Conservation (phyloP, 2,888 invertebrate species). For the Mellilla xanthometata region DNA sequence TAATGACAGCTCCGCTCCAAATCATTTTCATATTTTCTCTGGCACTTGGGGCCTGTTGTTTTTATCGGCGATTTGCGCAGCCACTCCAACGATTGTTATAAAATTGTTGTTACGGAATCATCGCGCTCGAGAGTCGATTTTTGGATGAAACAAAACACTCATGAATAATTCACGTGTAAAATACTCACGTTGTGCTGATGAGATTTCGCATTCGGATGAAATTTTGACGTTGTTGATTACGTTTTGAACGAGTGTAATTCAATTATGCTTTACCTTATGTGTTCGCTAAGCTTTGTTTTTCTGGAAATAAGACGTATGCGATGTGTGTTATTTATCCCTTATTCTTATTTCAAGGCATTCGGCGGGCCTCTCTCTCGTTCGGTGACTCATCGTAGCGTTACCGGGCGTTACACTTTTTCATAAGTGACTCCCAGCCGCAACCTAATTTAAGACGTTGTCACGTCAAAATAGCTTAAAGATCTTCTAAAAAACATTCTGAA, state of each 20-base stretch:
- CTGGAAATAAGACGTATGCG: no score
- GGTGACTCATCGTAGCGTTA: no score
- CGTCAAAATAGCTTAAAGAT: no score
- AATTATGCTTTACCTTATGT: no score
- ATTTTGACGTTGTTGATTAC: constrained; percentile 5
- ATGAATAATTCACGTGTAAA: constrained; percentile 18
- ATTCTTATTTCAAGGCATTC: no score
- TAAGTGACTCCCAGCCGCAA: no score
- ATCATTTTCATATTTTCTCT: constrained; percentile 50
- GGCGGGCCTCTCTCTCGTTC: no score
- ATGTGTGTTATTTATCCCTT: no score
- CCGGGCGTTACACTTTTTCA: no score
- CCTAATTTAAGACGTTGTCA: no score
- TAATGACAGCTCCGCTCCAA: constrained; percentile 50
- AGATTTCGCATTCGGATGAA: constrained; percentile 5
- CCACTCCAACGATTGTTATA: constrained; percentile 19
- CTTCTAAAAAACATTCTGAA: no score
- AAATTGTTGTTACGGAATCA: constrained; percentile 16
- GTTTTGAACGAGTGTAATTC: background rate
- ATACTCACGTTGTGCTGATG: constrained; percentile 6
- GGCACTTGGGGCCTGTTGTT: constrained; percentile 24
- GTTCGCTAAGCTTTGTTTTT: no score
- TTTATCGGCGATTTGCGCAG: constrained; percentile 19
- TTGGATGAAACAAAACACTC: constrained; percentile 7
- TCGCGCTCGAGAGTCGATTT: constrained; percentile 4